Conservation (phyloP, 2,888 invertebrate species). For the Catonia carolina region DNA sequence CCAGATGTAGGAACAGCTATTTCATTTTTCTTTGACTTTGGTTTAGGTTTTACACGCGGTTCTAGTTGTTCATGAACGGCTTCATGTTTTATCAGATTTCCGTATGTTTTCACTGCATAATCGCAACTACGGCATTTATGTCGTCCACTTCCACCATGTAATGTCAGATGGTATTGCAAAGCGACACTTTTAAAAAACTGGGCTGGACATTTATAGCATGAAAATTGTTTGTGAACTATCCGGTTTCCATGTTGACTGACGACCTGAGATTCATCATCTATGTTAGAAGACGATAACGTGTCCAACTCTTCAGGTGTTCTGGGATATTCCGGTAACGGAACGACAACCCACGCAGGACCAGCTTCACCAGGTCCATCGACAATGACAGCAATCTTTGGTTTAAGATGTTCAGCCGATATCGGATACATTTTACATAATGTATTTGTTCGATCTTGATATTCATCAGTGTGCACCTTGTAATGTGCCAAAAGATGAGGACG, state of each 20-base stretch:
- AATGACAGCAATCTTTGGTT: conserved; percentile 51
- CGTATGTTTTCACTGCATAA: conserved; percentile 60
- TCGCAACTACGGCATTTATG: conserved; percentile 65
- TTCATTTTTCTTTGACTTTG: conserved; percentile 12
- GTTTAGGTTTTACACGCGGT: conserved; percentile 15
- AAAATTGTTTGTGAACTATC: conserved; percentile 36
- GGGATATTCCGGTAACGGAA: conserved; percentile 21
- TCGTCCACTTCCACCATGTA: conserved; percentile 57
- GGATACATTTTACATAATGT: conserved; percentile 59
- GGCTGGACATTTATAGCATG: conserved; percentile 61
- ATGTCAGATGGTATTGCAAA: conserved; percentile 59
- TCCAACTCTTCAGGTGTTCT: conserved; percentile 35
- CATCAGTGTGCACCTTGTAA: conserved; percentile 59
- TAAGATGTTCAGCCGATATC: conserved; percentile 56
- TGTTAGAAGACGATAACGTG: conserved; percentile 34
- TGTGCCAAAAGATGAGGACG: conserved; percentile 63
- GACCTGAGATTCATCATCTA: conserved; percentile 31
- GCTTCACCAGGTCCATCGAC: conserved; percentile 40
- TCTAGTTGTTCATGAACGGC: conserved; percentile 39
- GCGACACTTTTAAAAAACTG: conserved; percentile 66
- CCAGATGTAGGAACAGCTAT: conserved; percentile 53
- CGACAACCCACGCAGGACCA: conserved; percentile 40
- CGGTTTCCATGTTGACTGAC: conserved; percentile 32
- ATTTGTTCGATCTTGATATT: conserved; percentile 71
- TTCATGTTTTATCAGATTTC: conserved; percentile 61